Base-by-base conservation (phyloP, 2,888 invertebrate species). In the Mesorhabditis belari region DNA sequence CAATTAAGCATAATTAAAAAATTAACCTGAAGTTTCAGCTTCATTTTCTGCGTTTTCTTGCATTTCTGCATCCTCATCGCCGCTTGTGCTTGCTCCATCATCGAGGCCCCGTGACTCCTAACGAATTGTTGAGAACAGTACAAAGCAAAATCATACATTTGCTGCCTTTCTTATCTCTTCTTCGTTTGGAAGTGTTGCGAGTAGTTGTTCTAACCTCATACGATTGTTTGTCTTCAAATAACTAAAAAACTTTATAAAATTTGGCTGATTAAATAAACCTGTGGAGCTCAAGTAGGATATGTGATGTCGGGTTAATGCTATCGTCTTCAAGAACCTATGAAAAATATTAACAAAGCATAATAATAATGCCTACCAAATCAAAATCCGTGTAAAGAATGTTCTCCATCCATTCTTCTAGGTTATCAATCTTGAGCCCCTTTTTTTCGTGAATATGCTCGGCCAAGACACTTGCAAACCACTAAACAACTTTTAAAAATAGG, bases 341-440 rank as follows among this genome's bases (percentile, higher is more conserved):
- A 23, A 50, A 21, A 12, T 12, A 27, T 19, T 25, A 55, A n/a
- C 2, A 24, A 27, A 23, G 29, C n/a, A 23, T 19, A 27, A 23
- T 28, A 55, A 35, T n/a, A 4, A 21, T 17, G 4, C 21, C 25
- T 17, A 35, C 60, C 49, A 76, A 61, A 60, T 73, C 69, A 60
- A 76, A 74, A 24, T 71, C 74, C 49, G 67, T 60, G 57, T 76
- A 70, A 23, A 76, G 64, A 23, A 73, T 57, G 23, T 62, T 64
- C 4, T 67, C 68, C 24, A 76, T 58, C 76, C 76, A 76, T 23
- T 75, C 73, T 49, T 72, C 73, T 17, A 76, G 61, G 12, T 66
- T 71, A 21, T 72, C 73, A 21, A 66, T 65, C 57, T 72, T 68
- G 53, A 75, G 54, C n/a, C 73, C 67, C 0, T 66, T 64, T 2